Conservation (phyloP, 1,140 invertebrate species). For the Belonocnema kinseyi region DNA sequence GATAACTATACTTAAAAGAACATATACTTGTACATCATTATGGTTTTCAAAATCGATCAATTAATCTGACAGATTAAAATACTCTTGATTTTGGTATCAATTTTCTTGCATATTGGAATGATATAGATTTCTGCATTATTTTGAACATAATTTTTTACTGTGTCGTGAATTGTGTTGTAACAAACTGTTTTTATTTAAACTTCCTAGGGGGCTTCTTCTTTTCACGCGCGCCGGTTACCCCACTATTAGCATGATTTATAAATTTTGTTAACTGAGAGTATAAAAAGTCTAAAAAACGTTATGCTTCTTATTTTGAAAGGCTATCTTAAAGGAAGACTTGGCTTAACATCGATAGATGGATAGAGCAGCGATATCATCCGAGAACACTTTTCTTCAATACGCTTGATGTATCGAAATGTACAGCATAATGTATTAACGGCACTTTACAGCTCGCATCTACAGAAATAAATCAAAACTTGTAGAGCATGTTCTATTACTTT, state of each 20-base stretch:
- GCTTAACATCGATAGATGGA: neutral
- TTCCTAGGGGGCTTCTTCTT: neutral
- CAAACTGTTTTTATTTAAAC: neutral
- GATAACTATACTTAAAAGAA: no score
- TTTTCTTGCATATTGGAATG: no score
- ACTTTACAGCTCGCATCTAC: neutral
- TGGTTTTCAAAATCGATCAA: no score
- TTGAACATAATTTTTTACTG: neutral
- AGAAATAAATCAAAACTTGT: neutral
- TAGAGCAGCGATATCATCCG: neutral
- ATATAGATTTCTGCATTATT: no score
- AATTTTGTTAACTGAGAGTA: neutral
- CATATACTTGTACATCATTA: no score
- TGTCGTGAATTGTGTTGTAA: neutral
- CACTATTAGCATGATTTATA: slow-evolving; percentile 16
- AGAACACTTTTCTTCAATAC: neutral
- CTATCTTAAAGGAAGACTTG: neutral
- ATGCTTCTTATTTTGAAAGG: neutral
- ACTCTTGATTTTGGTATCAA: no score
- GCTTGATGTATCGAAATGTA: neutral
- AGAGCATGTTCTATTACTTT: neutral
- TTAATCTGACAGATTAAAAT: no score
- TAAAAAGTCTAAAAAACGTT: neutral
- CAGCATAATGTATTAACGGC: slow-evolving; percentile 8
- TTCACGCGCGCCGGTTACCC: neutral